Evolutionary conservation across 1,140 invertebrate genomes (phyloP), one percentile per base, ranked within the genome.

Genomic region (Ericerus pela): DNA sequence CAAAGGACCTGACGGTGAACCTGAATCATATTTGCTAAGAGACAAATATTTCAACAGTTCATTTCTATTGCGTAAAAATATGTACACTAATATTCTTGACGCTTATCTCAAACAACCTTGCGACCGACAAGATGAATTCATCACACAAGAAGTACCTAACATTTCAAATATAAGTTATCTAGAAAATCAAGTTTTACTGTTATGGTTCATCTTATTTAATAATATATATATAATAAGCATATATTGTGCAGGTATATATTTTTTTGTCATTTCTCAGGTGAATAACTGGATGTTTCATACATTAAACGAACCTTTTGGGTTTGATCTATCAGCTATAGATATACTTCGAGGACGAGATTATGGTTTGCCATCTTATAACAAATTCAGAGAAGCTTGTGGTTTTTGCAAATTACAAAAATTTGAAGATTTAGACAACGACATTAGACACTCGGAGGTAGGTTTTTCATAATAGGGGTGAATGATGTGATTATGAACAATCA

Each of bases 311-410:
- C 2, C 14, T 5, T 47, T 22, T 24, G 55, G 56, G 18, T 37
- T 41, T 41, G 56, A 57, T 30, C 53, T 57, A 41, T 6, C 53
- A 14, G 16, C 56, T 1, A 41, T 86, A 55, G 82, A 85, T 61
- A 76, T 87, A 22, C 76, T 85, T 64, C 75, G 90, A 58, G 90
- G 91, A 0, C 73, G 93, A 47, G 93, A 96, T 69, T 90, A 96
- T 66, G 92, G 89, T 5, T 68, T 96, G 37, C 83, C 87, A 1
- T 77, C 81, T 1, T 96, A 95, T 65, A 79, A 81, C 62, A 74
- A 80, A 58, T 94, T 84, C 70, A 70, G 90, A 2, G 70, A 79
- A 56, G 73, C 81, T 14, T 94, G 90, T 65, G 81, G 80, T 3
- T 66, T 88, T 1, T 62, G 71, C 12, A 61, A 60, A 53, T 79